Base-by-base conservation (phyloP, 2,797 vertebrate species). In the Phoebastria nigripes region DNA sequence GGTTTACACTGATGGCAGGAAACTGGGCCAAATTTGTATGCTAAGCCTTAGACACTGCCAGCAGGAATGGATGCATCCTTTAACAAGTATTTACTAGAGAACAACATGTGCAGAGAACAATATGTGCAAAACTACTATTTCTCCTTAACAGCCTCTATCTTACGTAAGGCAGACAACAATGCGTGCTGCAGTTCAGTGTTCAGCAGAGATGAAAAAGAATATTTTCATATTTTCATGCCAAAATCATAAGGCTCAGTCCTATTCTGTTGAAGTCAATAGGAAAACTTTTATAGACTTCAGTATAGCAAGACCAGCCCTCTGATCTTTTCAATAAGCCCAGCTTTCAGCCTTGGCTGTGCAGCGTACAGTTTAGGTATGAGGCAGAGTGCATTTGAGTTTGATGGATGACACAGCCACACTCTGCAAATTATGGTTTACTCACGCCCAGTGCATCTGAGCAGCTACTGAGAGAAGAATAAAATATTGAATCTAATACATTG, bases 81-180 rank as follows among this genome's bases (percentile, higher is more conserved):
- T 16, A 17, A 35, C 51, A 86, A 89, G 52, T 33, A 66, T 81
- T 87, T 56, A 13, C 70, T 46, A 51, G 41, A 92, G 96, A 93
- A 95, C 96, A 96, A 26, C 73, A 31, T 52, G 66, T 90, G 15
- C 95, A 90, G 82, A 85, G 95, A 93, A 92, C 96, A 95, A 76
- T 42, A 51, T 19, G 90, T 89, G 76, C 94, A 85, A 70, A 87
- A 62, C 47, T 46, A 72, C 69, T 52, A 8, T n/a, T 55, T n/a
- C 78, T 82, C 47, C 77, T 39, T 46, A 47, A 5, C 58, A 56
- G 77, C 80, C 77, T 44, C 61, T 55, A 5, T 31, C 82, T 94
- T 55, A 86, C 31, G 3, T 86, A 62, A 94, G 85, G 80, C 93
- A 89, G 77, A 55, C 66, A 82, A 29, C 78, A 59, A 17, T 6